Evolutionary conservation across 2,797 vertebrate species (phyloP).

Genomic region (Meriones psammophilus): DNA sequence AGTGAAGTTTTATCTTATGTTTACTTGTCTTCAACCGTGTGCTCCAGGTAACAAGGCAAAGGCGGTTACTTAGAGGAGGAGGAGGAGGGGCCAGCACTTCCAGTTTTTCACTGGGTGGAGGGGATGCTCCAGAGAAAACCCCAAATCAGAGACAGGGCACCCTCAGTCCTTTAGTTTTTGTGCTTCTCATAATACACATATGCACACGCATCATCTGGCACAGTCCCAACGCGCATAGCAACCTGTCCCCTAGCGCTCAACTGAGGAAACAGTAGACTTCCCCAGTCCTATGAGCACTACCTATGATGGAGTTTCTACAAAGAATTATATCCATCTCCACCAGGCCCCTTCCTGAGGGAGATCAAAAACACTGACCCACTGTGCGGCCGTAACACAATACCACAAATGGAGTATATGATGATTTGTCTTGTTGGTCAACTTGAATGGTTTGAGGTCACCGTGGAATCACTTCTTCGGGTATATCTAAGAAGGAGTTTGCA

Average conservation of each 20-base stretch:
- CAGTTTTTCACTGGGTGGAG: not conserved
- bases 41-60: conserved; percentile 23
- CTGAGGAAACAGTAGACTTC: not conserved
- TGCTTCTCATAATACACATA: not conserved
- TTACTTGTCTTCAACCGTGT: not conserved
- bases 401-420: not conserved
- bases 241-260: not conserved
- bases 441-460: not conserved
- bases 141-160: not conserved
- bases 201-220: not conserved
- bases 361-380: not conserved
- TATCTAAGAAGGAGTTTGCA: not conserved
- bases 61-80: not conserved
- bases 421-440: not conserved
- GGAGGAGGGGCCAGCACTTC: not conserved
- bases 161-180: not conserved
- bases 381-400: not conserved
- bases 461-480: not conserved
- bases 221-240: not conserved
- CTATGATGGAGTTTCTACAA: not conserved
- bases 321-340: not conserved
- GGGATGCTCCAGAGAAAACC: not conserved
- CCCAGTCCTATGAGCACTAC: not conserved
- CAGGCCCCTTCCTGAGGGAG: not conserved
- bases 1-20: not conserved